Evolutionary conservation across 2,113 vertebrate genomes (phyloP).

Genomic region (Sterna hirundo): DNA sequence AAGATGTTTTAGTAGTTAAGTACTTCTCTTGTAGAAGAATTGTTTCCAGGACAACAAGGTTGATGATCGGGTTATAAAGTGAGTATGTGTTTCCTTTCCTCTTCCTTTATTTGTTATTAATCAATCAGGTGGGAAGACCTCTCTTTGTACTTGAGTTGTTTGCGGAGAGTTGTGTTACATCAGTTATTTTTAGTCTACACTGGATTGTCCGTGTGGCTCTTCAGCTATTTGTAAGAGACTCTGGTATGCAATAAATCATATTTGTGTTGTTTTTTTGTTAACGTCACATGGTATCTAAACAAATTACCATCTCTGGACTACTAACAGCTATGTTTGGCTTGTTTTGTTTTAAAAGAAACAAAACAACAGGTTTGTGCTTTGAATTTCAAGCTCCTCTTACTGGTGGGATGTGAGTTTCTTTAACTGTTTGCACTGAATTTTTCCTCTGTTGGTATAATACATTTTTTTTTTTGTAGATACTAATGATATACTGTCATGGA

Average conservation of each 20-base stretch:
- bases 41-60: conserved; percentile 38
- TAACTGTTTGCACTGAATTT: neutral
- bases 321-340: neutral
- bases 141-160: neutral
- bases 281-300: neutral
- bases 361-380: neutral
- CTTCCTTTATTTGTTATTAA: neutral
- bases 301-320: neutral
- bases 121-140: conserved; percentile 17
- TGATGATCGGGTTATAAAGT: conserved; percentile 5
- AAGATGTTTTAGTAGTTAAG: conserved; percentile 6
- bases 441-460: neutral
- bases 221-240: neutral
- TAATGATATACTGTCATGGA: conserved; percentile 32
- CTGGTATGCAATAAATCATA: neutral
- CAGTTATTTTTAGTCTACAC: neutral
- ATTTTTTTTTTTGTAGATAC: neutral
- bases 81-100: neutral
- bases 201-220: neutral
- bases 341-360: neutral
- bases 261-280: neutral
- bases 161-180: neutral
- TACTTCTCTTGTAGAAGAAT: neutral
- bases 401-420: neutral
- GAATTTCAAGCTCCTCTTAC: neutral